Conservation (phyloP, 2,797 vertebrate species). For the Hippoglossus hippoglossus region DNA sequence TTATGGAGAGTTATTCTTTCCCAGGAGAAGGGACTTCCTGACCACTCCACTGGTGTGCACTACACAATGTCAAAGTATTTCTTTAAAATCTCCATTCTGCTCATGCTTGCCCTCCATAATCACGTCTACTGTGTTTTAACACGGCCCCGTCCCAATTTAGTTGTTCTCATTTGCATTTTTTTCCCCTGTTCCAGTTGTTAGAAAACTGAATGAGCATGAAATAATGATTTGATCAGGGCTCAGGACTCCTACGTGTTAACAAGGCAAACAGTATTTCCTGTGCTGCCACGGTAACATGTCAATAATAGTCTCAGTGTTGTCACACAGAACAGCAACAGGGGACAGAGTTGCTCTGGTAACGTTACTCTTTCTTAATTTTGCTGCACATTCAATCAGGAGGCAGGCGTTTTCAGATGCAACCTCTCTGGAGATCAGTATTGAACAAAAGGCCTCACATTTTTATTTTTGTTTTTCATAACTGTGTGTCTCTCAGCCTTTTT, state of each 20-base stretch:
- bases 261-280: background rate
- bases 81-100: constrained; percentile 6
- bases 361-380: background rate
- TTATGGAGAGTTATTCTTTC: background rate
- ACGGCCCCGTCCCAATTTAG: background rate
- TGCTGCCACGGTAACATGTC: background rate
- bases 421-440: background rate
- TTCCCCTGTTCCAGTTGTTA: background rate
- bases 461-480: constrained; percentile 21
- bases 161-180: constrained; percentile 1
- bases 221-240: background rate
- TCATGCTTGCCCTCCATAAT: background rate
- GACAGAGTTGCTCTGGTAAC: background rate
- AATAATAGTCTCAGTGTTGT: background rate
- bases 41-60: constrained; percentile 1
- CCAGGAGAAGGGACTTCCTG: background rate
- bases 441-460: constrained; percentile 7
- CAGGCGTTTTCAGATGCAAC: background rate
- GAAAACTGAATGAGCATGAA: background rate
- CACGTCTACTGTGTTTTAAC: background rate
- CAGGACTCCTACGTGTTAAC: background rate
- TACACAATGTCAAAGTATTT: constrained; percentile 3
- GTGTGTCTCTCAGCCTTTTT: constrained; percentile 52
- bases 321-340: background rate
- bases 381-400: background rate